Evolutionary conservation across 1,140 invertebrate species (phyloP).

Genomic region (Sycobia sp.): DNA sequence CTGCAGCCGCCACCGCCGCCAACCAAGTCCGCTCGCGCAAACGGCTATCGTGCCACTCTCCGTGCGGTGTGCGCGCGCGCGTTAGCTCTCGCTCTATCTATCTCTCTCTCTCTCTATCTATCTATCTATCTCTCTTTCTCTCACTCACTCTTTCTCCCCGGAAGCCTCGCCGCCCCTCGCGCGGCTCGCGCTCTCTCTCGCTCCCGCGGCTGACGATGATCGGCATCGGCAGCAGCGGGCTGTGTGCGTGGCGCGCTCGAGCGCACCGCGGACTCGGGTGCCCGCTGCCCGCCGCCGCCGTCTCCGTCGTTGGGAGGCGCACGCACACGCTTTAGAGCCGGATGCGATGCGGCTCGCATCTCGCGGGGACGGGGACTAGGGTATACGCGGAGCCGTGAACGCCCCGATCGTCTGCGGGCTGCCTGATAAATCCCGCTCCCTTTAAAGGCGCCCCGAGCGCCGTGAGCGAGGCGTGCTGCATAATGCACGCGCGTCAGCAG

Average conservation of each 20-base stretch:
- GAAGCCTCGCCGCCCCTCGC: not conserved
- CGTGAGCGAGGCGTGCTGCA: not conserved
- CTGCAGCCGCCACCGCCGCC: conserved; percentile 42
- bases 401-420: not conserved
- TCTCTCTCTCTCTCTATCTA: not conserved
- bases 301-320: conserved; percentile 2
- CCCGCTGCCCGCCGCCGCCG: not conserved
- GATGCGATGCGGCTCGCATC: too few relatives aligned
- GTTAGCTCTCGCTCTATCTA: too few relatives aligned
- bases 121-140: too few relatives aligned
- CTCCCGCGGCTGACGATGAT: too few relatives aligned
- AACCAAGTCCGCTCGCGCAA: conserved; percentile 54
- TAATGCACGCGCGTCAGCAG: too few relatives aligned
- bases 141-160: not conserved
- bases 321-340: too few relatives aligned
- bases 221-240: too few relatives aligned
- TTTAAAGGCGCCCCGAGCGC: not conserved
- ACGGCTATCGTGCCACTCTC: conserved; percentile 60
- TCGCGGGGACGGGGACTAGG: too few relatives aligned
- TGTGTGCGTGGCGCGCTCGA: conserved; percentile 6
- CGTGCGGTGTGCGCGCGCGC: conserved; percentile 15
- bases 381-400: too few relatives aligned
- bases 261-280: not conserved
- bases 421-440: not conserved
- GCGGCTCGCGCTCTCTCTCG: too few relatives aligned